Evolutionary conservation across 2,797 vertebrate species (phyloP), one percentile per base, ranked within the genome.

Genomic region (Hozukius guyotensis): DNA sequence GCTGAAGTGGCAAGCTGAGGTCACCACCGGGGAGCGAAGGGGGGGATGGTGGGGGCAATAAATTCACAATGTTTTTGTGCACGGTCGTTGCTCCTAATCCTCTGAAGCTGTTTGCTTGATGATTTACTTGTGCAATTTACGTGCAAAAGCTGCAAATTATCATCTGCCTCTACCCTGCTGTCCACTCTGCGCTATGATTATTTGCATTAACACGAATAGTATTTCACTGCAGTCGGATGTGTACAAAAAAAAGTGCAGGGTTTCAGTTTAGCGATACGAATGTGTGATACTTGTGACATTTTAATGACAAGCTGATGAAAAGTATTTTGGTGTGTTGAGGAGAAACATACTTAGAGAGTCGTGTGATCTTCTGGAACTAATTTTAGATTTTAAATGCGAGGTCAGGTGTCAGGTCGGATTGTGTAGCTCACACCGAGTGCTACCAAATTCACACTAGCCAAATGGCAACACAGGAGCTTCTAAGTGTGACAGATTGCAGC

Each of bases 1-100:
- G 92, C 93, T 94, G 91, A 93, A 94, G 90, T 94, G 91, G 93
- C 94, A 95, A 85, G 88, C 91, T 92, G 89, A 94, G 94, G 93
- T 95, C 94, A 95, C 87, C 91, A 86, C 72, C 74, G 53, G 84
- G 52, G 85, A 86, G 72, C 14, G 68, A 56, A 78, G 78, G 80
- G 78, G 81, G 83, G 78, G 78, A 20, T 68, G 84, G 81, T 61
- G 74, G 72, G 78, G 80, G 85, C 82, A 86, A 88, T 91, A 90
- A 86, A 91, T 92, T 78, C 69, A 63, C 59, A 91, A 78, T 80
- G 75, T 85, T 90, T 85, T 84, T 83, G 75, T 84, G 75, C 77
- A 75, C 34, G 11, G 80, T 69, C 27, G 57, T 83, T 81, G 71
- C 80, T 84, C 32, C 65, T 90, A 80, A 84, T 90, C 86, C 80